phyloP scores from a whole-genome alignment of 2,888 invertebrate genomes.

The Augochlorella aurata region DNA sequence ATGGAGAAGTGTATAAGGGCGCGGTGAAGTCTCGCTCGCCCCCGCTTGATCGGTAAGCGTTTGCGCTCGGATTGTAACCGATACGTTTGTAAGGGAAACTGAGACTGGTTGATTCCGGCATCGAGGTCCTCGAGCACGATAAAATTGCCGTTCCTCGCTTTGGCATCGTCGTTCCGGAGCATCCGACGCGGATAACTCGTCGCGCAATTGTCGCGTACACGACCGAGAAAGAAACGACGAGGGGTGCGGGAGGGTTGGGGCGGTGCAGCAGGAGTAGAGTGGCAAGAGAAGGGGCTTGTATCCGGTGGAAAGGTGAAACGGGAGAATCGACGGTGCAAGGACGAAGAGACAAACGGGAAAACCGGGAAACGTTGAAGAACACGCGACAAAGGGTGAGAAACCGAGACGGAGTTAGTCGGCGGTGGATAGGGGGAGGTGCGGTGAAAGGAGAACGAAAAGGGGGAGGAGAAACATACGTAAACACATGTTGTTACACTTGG shows the following conservation, averaged over 20 bases:
- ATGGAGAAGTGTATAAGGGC: constrained; percentile 26
- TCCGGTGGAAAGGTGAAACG: constrained; percentile 18
- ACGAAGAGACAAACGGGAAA: constrained; percentile 33
- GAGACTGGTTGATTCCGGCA: constrained; percentile 46
- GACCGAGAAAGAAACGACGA: not conserved
- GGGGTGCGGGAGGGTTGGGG: not conserved
- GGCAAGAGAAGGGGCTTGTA: not conserved
- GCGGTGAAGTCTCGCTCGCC: not conserved
- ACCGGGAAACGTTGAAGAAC: constrained; percentile 16
- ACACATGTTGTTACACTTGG: constrained; percentile 60
- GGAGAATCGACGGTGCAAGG: constrained; percentile 10
- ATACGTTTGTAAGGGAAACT: constrained; percentile 48
- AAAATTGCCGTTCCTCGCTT: constrained; percentile 55
- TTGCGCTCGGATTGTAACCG: constrained; percentile 52
- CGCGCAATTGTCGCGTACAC: constrained; percentile 48
- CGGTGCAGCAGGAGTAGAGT: not conserved
- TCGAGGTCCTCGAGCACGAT: constrained; percentile 35
- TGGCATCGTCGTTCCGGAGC: constrained; percentile 23
- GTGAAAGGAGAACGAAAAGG: constrained; percentile 1
- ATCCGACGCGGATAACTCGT: constrained; percentile 38
- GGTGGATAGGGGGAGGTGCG: not conserved
- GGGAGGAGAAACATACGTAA: constrained; percentile 40
- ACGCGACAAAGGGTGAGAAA: constrained; percentile 28
- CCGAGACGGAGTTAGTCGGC: constrained; percentile 6
- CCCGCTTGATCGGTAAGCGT: constrained; percentile 14